Evolutionary conservation across 2,113 vertebrate genomes (phyloP).

Genomic region (Epinephelus lanceolatus): DNA sequence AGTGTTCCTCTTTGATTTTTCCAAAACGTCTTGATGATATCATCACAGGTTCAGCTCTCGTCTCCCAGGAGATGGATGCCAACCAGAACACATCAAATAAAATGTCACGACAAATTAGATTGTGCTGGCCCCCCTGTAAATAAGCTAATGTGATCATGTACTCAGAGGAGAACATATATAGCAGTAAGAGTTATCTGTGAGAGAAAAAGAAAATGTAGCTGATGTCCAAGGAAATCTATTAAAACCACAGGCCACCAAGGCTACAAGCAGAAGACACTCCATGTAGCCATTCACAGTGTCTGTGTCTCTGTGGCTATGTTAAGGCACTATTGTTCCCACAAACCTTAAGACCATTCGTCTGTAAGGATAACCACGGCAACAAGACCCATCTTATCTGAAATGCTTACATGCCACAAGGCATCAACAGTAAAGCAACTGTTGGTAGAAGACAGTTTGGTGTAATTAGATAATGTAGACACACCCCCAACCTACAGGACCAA

Average conservation of each 20-base stretch:
- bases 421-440: constrained; percentile 33
- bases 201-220: background rate
- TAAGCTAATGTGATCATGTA: constrained; percentile 34
- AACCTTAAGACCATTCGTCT: constrained; percentile 8
- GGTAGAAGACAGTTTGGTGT: constrained; percentile 18
- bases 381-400: constrained; percentile 22
- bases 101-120: constrained; percentile 46
- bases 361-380: constrained; percentile 35
- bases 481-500: background rate
- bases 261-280: background rate
- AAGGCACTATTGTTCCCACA: constrained; percentile 9
- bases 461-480: constrained; percentile 35
- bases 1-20: constrained; percentile 57
- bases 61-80: constrained; percentile 50
- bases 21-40: constrained; percentile 46
- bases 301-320: background rate
- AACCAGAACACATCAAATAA: constrained; percentile 56
- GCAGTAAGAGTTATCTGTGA: background rate
- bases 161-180: constrained; percentile 15
- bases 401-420: constrained; percentile 2
- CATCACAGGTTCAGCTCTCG: constrained; percentile 50
- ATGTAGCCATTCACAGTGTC: background rate
- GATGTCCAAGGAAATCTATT: background rate
- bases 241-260: background rate
- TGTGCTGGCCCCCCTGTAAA: constrained; percentile 9